These are phyloP conservation scores for Reinhardtius hippoglossoides DNA, from an alignment of 2,113 vertebrate species.

Conservation along the genomic window DNA sequence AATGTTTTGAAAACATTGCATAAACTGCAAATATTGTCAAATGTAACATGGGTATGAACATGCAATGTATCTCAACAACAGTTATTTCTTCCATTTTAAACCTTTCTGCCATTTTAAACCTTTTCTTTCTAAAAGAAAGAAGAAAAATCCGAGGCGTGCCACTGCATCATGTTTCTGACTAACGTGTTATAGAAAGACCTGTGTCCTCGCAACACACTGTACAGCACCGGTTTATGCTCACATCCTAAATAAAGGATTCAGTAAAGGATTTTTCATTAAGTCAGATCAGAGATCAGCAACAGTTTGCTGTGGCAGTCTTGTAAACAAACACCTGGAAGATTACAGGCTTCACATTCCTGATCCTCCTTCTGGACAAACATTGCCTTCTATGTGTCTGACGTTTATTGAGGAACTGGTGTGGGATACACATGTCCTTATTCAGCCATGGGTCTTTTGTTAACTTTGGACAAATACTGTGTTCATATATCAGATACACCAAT, in stretches of 20 bases:
- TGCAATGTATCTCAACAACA: too few species aligned
- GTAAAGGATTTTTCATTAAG: conserved; percentile 2
- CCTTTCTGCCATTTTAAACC: too few species aligned
- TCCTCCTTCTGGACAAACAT: conserved; percentile 7
- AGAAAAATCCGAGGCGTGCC: not conserved
- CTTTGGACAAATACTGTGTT: too few species aligned
- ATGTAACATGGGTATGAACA: not conserved
- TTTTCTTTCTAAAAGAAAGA: too few species aligned
- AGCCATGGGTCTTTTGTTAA: too few species aligned
- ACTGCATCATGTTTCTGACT: conserved; percentile 14
- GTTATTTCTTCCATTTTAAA: too few species aligned
- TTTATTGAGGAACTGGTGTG: not conserved
- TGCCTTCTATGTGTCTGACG: not conserved
- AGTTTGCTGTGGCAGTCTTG: conserved; percentile 23
- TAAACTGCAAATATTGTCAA: not conserved
- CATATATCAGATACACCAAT: too few species aligned
- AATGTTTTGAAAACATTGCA: too few species aligned
- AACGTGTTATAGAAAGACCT: not conserved
- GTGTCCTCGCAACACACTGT: not conserved
- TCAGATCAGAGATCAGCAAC: not conserved
- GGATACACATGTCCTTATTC: not conserved
- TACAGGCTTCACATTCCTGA: too few species aligned
- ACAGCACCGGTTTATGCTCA: not conserved
- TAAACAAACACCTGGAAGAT: too few species aligned
- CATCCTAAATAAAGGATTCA: conserved; percentile 1